These are phyloP conservation scores for Moxostoma hubbsi DNA, from an alignment of 2,797 vertebrate genomes.

Conservation along the genomic window DNA sequence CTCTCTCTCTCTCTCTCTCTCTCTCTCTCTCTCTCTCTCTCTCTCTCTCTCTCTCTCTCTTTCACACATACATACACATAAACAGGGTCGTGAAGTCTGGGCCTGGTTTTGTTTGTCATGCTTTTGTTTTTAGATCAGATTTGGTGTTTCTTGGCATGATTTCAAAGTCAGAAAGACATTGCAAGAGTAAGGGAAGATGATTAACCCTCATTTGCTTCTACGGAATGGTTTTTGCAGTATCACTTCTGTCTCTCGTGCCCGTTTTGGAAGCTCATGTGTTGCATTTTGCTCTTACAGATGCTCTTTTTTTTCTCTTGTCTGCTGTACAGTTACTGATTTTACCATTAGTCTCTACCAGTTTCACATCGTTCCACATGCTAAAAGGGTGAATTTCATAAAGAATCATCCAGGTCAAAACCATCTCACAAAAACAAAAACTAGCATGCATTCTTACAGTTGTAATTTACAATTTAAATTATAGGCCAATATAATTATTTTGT, in stretches of 20 bases:
- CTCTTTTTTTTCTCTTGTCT: no score
- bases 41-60: background rate
- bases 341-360: background rate
- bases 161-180: background rate
- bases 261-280: background rate
- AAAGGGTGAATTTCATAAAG: background rate
- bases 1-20: background rate
- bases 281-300: background rate
- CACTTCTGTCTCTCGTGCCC: background rate
- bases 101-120: conserved; percentile 38
- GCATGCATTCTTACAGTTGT: background rate
- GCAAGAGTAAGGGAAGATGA: background rate
- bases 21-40: background rate
- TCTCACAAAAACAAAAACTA: background rate
- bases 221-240: conserved; percentile 8
- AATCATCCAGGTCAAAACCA: background rate
- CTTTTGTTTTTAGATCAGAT: conserved; percentile 44
- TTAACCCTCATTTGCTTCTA: conserved; percentile 33
- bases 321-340: background rate
- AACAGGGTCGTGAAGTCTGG: conserved; percentile 1
- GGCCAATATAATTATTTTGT: no score
- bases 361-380: background rate
- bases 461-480: background rate
- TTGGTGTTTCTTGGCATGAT: conserved; percentile 26
- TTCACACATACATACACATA: no score